Evolutionary conservation across 1,140 invertebrate genomes (phyloP).

Genomic region (Trinorchestia longiramus): DNA sequence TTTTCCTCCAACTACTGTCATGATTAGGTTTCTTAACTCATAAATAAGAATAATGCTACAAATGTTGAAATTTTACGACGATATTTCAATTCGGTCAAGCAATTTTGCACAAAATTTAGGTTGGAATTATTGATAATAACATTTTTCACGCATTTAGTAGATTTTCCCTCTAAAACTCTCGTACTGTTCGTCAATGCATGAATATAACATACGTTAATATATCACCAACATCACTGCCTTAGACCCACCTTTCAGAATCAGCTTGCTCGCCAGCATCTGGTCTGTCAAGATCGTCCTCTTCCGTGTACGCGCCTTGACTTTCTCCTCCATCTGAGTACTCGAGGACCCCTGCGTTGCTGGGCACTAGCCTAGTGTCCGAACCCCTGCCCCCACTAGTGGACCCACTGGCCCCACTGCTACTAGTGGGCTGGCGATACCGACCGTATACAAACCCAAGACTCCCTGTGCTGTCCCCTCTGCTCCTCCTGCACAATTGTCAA

Average conservation of each 20-base stretch:
- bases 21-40: too few species aligned
- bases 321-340: constrained; percentile 63
- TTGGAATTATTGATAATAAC: too few species aligned
- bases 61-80: too few species aligned
- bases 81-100: too few species aligned
- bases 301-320: constrained; percentile 63
- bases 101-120: too few species aligned
- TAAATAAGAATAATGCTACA: too few species aligned
- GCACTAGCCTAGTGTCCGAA: constrained; percentile 60
- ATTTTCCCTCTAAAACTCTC: too few species aligned
- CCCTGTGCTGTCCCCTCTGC: constrained; percentile 76
- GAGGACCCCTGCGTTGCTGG: constrained; percentile 59
- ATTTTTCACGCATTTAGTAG: too few species aligned
- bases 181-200: too few species aligned
- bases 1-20: too few species aligned
- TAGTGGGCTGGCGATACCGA: constrained; percentile 81
- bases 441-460: constrained; percentile 80
- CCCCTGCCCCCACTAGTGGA: constrained; percentile 64
- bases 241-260: constrained; percentile 64
- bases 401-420: constrained; percentile 72
- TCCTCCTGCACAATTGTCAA: constrained; percentile 62
- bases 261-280: constrained; percentile 63
- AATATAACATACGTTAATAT: too few species aligned
- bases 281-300: constrained; percentile 64
- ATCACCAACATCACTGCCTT: too few species aligned